Conservation (phyloP, 2,797 vertebrate species). For the Halcyon smyrnensis region DNA sequence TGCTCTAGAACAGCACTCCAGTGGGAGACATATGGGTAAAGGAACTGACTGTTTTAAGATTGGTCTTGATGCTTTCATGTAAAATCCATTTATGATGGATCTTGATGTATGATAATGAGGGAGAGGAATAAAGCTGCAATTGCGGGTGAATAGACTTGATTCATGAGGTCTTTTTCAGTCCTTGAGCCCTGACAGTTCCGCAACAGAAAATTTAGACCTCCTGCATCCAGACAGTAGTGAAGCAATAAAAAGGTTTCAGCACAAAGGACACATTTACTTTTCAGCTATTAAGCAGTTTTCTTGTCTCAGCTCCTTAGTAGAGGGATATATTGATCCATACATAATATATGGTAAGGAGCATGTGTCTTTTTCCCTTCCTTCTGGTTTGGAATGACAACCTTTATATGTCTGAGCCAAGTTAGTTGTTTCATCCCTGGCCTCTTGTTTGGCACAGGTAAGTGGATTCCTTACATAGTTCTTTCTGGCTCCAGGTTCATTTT, state of each 20-base stretch:
- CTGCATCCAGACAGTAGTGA: neutral
- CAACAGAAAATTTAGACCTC: neutral
- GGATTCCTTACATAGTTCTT: slow-evolving; percentile 20
- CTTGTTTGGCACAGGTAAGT: slow-evolving; percentile 7
- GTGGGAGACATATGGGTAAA: neutral
- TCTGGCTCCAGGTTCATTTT: neutral
- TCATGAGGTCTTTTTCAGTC: neutral
- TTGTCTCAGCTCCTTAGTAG: neutral
- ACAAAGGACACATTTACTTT: neutral
- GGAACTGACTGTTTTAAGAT: neutral
- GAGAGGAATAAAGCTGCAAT: neutral
- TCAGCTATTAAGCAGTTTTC: slow-evolving; percentile 1
- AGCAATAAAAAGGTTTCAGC: neutral
- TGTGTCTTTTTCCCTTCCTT: neutral
- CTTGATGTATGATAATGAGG: neutral
- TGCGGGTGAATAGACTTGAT: neutral
- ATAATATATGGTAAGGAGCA: neutral
- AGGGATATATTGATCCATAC: neutral
- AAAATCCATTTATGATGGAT: neutral
- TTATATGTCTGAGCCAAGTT: neutral
- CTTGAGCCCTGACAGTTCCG: neutral
- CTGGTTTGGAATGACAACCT: neutral
- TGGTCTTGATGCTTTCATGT: neutral
- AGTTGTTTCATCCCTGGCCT: neutral
- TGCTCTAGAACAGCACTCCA: neutral